A percentile compares a stretch with the other conserved stretches of the same genome.
These are phyloP conservation scores for Hyles lineata DNA, from an alignment of 2,888 invertebrate genomes.

Conservation along the genomic window DNA sequence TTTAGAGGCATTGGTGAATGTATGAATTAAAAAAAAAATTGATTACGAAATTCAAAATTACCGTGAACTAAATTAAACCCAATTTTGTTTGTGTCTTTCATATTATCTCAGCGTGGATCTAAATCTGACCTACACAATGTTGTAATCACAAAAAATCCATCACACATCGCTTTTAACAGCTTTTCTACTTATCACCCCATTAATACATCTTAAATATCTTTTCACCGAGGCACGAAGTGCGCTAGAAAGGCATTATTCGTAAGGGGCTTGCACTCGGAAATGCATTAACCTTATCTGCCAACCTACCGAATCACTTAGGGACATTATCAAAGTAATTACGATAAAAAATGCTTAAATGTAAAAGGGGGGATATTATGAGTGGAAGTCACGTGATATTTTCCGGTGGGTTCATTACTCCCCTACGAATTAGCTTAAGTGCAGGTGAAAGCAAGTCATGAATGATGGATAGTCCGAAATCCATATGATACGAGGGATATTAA, in stretches of 20 bases:
- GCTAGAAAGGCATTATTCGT: neutral
- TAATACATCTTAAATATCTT: neutral
- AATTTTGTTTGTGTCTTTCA: too few species aligned
- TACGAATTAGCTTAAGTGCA: slow-evolving; percentile 69
- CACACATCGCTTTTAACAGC: too few species aligned
- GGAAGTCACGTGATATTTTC: slow-evolving; percentile 57
- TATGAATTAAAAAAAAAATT: too few species aligned
- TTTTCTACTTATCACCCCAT: neutral
- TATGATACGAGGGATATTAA: neutral
- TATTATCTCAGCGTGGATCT: too few species aligned
- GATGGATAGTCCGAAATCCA: slow-evolving; percentile 5
- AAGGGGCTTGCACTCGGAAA: slow-evolving; percentile 12
- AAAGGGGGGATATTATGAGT: slow-evolving; percentile 46
- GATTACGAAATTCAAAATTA: too few species aligned
- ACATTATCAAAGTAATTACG: slow-evolving; percentile 47
- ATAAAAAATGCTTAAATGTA: slow-evolving; percentile 39
- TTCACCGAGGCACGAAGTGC: neutral
- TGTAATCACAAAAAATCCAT: too few species aligned
- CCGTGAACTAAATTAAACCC: too few species aligned
- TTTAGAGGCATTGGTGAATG: too few species aligned
- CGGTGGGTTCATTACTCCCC: slow-evolving; percentile 44
- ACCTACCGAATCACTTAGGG: slow-evolving; percentile 25
- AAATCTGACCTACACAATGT: too few species aligned
- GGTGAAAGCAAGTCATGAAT: slow-evolving; percentile 35
- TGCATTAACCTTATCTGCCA: slow-evolving; percentile 16